phyloP scores from a whole-genome alignment of 2,113 vertebrate species.

The Meleagris gallopavo region DNA sequence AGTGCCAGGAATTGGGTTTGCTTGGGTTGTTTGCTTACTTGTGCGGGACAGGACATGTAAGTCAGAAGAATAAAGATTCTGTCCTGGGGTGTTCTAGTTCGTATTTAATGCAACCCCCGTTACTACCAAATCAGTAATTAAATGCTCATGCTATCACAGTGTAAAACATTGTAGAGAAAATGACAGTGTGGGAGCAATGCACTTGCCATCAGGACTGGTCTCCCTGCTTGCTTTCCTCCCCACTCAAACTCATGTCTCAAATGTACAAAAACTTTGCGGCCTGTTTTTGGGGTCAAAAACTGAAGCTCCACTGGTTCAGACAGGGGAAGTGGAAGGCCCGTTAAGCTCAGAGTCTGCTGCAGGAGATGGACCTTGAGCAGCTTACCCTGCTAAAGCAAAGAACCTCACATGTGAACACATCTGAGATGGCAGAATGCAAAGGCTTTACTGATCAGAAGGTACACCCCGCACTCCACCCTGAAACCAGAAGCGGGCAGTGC shows the following conservation, averaged over 20 bases:
- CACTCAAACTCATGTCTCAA: neutral
- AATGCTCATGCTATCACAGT: neutral
- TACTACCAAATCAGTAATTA: neutral
- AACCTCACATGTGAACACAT: neutral
- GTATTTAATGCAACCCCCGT: neutral
- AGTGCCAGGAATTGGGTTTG: neutral
- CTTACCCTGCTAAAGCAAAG: neutral
- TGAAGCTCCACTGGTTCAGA: neutral
- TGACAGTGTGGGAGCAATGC: neutral
- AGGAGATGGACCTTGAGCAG: neutral
- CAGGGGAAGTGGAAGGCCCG: neutral
- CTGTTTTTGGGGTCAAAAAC: neutral
- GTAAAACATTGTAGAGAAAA: neutral
- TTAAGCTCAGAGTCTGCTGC: neutral
- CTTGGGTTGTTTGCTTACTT: neutral
- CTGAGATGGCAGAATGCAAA: neutral
- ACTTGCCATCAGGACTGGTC: neutral
- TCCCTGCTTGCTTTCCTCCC: neutral
- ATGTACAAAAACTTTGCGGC: neutral
- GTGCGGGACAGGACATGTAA: neutral
- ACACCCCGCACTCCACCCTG: constrained; percentile 25
- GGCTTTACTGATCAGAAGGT: neutral
- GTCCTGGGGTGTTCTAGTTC: neutral
- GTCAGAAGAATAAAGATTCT: neutral
- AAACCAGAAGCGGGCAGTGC: neutral